Base-by-base conservation (phyloP, 2,797 vertebrate genomes). In the Psittacula echo region DNA sequence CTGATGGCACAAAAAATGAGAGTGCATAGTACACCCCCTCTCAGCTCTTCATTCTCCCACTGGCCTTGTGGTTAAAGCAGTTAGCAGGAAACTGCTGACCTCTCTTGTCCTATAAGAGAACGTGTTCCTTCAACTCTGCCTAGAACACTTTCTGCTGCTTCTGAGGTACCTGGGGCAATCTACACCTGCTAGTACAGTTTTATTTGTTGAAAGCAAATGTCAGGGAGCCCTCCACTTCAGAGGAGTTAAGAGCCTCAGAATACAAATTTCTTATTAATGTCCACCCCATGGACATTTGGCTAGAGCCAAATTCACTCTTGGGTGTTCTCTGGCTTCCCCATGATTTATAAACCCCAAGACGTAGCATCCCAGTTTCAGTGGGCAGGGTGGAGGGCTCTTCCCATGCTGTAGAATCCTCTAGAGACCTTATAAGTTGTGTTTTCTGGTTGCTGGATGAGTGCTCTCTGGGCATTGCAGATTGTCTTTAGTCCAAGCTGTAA, bases 1-100 rank as follows among this genome's bases (percentile, higher is more conserved):
- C 65, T 71, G 44, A 67, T 71, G 34, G 41, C 32, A 41, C 11
- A 88, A 56, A 76, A 64, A 34, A 24, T 26, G 17, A 32, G 60
- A 62, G 27, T 39, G 19, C 20, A 26, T 11, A 9, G 21, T 65
- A 15, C 0, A 0, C 20, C 34, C 39, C 50, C 0, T 0, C 58
- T 78, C 65, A 39, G 6, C 53, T 83, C 48, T 89, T 61, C 4
- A 6, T 53, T 87, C 21, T 77, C 48, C 27, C 30, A n/a, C 41
- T 65, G 24, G 21, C 29, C 37, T 77, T 78, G 58, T 50, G 44
- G 32, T 83, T 85, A 80, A 58, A 85, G 42, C 34, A 87, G 62
- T 84, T 70, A 39, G 71, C 9, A 39, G 50, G n/a, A 74, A 94
- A 80, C 54, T 65, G 23, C 23, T 70, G 47, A 37, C 7, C 7